Percentiles rank a stretch among this genome's conserved stretches.
Evolutionary conservation across 2,113 vertebrate genomes (phyloP).

Genomic region (Mormyrus lacerda): DNA sequence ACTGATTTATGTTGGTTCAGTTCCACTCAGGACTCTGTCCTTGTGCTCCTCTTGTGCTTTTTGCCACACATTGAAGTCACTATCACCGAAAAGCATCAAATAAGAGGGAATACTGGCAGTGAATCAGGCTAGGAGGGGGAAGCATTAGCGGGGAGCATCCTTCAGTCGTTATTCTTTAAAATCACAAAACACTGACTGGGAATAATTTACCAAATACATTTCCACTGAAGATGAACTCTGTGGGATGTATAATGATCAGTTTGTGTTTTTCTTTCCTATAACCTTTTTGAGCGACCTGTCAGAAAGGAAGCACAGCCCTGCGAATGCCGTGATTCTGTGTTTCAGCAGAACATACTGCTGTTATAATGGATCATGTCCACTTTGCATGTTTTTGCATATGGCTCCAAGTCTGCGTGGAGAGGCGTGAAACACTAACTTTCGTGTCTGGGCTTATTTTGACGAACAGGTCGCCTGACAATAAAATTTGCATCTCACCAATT

Average conservation of each 20-base stretch:
- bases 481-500: slow-evolving; percentile 46
- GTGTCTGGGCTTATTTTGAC: slow-evolving; percentile 31
- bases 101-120: neutral
- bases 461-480: slow-evolving; percentile 46
- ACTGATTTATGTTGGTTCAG: neutral
- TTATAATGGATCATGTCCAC: neutral
- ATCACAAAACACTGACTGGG: neutral
- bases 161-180: neutral
- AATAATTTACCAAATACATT: neutral
- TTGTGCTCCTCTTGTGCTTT: neutral
- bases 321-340: neutral
- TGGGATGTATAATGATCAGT: neutral
- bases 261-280: neutral
- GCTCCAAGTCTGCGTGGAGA: slow-evolving; percentile 16
- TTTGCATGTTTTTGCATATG: slow-evolving; percentile 7
- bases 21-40: neutral
- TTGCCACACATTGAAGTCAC: neutral
- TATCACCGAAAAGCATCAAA: neutral
- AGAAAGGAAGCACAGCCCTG: neutral
- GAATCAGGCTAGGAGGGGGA: neutral
- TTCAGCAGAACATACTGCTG: neutral
- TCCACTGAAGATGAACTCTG: neutral
- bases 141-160: neutral
- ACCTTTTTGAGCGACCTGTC: neutral
- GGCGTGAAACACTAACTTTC: slow-evolving; percentile 27